Evolutionary conservation across 2,888 invertebrate genomes (phyloP), one percentile per base, ranked within the genome.

Genomic region (Hyposoter didymator): DNA sequence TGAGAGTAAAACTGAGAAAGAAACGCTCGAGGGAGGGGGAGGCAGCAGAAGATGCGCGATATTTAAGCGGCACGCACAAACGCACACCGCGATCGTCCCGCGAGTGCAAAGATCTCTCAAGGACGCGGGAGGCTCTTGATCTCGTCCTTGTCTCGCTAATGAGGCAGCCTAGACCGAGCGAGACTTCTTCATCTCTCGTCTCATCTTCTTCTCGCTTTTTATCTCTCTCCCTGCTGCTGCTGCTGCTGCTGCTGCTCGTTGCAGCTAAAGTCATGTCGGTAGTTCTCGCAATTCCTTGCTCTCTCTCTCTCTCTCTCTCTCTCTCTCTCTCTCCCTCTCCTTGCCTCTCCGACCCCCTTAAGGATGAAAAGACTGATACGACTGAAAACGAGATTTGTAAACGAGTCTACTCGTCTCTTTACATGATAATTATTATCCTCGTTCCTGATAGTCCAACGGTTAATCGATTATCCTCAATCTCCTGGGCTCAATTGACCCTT

Each of bases 31-130:
- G 55, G 55, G 55, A 7, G 28, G 1, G 5, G 28, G 28, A 5
- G 28, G 88, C 88, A 84, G 84, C 85, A 88, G 86, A 87, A 89
- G 87, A 86, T 79, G 85, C 85, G 78, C 84, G 84, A 70, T 89
- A 90, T 64, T 72, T 72, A 5, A 70, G 43, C 59, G 52, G 1
- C 70, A 91, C 64, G 92, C 90, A 90, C 43, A 78, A 66, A 76
- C 66, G 76, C 78, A 78, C 55, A 67, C 28, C 28, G 66, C 43
- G 8, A 64, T n/a, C n/a, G 49, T 66, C 22, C 22, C 66, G 45
- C 64, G 92, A 90, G 93, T 92, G 93, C 93, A 93, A 93, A 92
- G 93, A 93, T 93, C 93, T 89, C 90, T 91, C 93, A 93, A 93
- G 93, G 93, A 84, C 93, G 90, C 87, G 74, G 66, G 78, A 87